Conservation (phyloP, 1,140 invertebrate species). For the Penaeus vannamei region DNA sequence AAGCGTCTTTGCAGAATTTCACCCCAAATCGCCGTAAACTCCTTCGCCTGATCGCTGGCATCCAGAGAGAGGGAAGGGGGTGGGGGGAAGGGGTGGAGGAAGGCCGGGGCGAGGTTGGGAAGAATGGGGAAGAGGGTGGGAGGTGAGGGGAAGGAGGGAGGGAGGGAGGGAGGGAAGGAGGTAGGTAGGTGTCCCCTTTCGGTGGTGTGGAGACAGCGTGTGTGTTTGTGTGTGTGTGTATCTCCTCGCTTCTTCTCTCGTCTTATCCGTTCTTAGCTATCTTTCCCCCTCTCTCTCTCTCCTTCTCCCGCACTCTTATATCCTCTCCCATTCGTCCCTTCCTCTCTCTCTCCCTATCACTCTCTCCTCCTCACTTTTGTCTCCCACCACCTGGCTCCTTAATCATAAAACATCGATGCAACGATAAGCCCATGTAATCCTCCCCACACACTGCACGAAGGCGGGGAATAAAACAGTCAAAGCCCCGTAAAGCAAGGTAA, state of each 20-base stretch:
- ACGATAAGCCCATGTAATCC: constrained; percentile 16
- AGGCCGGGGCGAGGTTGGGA: not conserved
- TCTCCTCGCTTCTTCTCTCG: too few relatives aligned
- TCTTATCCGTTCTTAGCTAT: too few relatives aligned
- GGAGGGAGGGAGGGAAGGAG: not conserved
- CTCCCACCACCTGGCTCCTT: too few relatives aligned
- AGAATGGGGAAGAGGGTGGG: not conserved
- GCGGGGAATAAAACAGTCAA: constrained; percentile 44
- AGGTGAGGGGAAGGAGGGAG: not conserved
- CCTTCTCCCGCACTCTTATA: too few relatives aligned
- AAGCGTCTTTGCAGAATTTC: constrained; percentile 44
- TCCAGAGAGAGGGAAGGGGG: not conserved
- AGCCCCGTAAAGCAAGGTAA: constrained; percentile 53
- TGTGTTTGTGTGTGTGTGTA: too few relatives aligned
- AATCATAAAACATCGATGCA: not conserved
- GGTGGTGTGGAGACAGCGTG: not conserved
- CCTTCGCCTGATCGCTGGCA: not conserved
- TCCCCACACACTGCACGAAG: not conserved
- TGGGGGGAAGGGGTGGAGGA: not conserved
- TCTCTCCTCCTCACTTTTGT: too few relatives aligned
- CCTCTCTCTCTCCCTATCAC: too few relatives aligned
- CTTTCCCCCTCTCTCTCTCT: too few relatives aligned
- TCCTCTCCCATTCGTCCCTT: too few relatives aligned
- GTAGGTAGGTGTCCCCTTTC: not conserved
- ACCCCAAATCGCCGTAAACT: constrained; percentile 6